Percentiles rank a stretch among this genome's conserved stretches.
phyloP scores from a whole-genome alignment of 1,140 invertebrate species.

The Zaprionus ghesquierei region DNA sequence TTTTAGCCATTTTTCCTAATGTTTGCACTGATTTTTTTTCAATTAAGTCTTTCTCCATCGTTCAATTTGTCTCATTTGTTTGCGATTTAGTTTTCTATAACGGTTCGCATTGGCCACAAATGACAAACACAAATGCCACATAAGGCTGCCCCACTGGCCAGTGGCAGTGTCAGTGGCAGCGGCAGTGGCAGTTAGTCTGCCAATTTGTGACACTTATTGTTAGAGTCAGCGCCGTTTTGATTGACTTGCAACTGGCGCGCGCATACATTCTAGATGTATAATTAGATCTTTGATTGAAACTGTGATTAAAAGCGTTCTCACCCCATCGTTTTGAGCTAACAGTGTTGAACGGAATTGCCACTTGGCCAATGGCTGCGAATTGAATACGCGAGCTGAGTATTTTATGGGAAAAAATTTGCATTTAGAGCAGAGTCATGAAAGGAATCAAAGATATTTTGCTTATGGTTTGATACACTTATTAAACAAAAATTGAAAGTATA shows the following conservation, averaged over 20 bases:
- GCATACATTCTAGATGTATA: neutral
- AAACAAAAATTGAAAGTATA: too few relatives aligned
- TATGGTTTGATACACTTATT: too few relatives aligned
- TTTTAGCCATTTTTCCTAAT: conserved; percentile 50
- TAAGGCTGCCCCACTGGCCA: conserved; percentile 42
- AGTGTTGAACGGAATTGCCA: conserved; percentile 4
- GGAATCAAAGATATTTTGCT: too few relatives aligned
- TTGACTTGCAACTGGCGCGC: conserved; percentile 51
- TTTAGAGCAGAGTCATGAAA: neutral
- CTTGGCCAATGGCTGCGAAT: neutral
- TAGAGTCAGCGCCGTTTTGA: conserved; percentile 56
- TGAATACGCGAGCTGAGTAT: neutral
- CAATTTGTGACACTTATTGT: conserved; percentile 72
- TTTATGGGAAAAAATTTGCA: neutral
- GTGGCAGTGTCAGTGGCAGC: conserved; percentile 11
- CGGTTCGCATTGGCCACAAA: conserved; percentile 45
- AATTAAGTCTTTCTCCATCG: conserved; percentile 58
- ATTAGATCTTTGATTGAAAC: conserved; percentile 38
- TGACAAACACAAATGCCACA: conserved; percentile 12
- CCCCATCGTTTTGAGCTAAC: neutral
- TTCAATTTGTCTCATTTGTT: conserved; percentile 44
- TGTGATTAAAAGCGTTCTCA: conserved; percentile 39
- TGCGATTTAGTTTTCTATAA: conserved; percentile 58
- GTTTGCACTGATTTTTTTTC: conserved; percentile 57
- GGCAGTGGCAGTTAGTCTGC: conserved; percentile 19